Evolutionary conservation across 2,888 invertebrate genomes (phyloP), one percentile per base, ranked within the genome.

Genomic region (Drosophila suboccidentalis): DNA sequence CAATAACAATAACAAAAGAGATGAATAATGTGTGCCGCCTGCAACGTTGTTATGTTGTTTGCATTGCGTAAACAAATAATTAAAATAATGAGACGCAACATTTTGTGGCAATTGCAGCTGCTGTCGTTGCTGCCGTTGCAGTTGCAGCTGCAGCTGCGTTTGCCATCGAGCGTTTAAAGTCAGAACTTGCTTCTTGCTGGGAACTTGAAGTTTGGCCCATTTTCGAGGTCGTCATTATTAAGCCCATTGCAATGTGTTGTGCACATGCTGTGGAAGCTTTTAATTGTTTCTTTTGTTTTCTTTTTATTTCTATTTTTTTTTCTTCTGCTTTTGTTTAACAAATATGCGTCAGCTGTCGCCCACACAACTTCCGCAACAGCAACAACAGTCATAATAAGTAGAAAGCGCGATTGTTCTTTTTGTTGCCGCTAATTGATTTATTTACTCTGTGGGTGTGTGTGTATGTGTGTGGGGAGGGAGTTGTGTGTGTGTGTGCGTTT

Each of bases 51-150:
- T 82, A n/a, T 89, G 87, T 53, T 58, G 58, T 89, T 85, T 82
- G 80, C 65, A 13, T 80, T 82, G 86, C 86, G 77, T 86, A 86
- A 86, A 86, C 86, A 86, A 86, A 86, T 86, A 87, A 86, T 86
- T 89, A 87, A 87, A 89, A 80, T 86, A 86, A 89, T 86, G 90
- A 69, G 83, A 65, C 78, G 84, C 49, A 57, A 29, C 80, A 49
- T 36, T 46, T 46, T 50, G 53, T 53, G 50, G 66, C 77, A 60
- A 63, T 57, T 74, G 65, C 19, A 58, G 54, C 46, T 75, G 68
- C 60, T 57, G 58, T 50, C 61, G 39, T 36, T 58, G 22, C 5
- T 58, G 26, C 5, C 26, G 26, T 26, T 26, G 22, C 22, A 4
- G 22, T 22, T 22, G 49, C 61, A 13, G 19, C 59, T 66, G 76